Percentiles rank a stretch among this genome's conserved stretches.
Conservation (phyloP, 2,888 invertebrate species). For the Poecilus cupreus region DNA sequence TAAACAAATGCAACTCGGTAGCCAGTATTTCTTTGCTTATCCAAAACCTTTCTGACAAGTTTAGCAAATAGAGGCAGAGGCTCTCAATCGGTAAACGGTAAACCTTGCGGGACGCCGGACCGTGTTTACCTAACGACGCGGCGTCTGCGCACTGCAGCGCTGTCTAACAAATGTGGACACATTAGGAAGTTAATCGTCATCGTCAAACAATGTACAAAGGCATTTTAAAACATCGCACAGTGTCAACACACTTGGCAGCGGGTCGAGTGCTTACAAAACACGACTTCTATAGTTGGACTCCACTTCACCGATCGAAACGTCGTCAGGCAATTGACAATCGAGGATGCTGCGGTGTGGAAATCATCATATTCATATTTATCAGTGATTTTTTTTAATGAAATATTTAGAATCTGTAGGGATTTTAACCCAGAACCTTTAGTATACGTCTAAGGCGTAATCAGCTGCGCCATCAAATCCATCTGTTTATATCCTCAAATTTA, state of each 20-base stretch:
- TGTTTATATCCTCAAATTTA: too few species aligned
- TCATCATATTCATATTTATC: too few species aligned
- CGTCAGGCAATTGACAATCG: slow-evolving; percentile 5
- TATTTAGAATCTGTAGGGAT: too few species aligned
- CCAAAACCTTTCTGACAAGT: slow-evolving; percentile 19
- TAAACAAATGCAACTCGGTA: slow-evolving; percentile 30
- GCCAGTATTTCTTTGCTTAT: slow-evolving; percentile 28
- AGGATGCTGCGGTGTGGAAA: background rate
- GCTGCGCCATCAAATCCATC: too few species aligned
- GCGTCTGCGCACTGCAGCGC: background rate
- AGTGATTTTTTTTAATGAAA: too few species aligned
- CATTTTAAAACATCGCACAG: slow-evolving; percentile 50
- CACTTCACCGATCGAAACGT: slow-evolving; percentile 15
- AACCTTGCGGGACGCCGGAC: slow-evolving; percentile 7
- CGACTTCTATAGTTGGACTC: background rate
- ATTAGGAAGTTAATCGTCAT: slow-evolving; percentile 58
- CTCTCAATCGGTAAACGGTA: slow-evolving; percentile 14
- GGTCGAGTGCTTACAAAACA: slow-evolving; percentile 53
- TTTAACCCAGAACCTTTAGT: too few species aligned
- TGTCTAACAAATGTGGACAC: slow-evolving; percentile 53
- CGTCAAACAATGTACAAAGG: slow-evolving; percentile 53
- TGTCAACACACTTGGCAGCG: slow-evolving; percentile 38
- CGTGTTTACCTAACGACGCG: background rate
- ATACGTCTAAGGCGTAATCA: too few species aligned
- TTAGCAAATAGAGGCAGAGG: slow-evolving; percentile 22